phyloP scores from a whole-genome alignment of 2,113 vertebrate species.

The Thomomys bottae region DNA sequence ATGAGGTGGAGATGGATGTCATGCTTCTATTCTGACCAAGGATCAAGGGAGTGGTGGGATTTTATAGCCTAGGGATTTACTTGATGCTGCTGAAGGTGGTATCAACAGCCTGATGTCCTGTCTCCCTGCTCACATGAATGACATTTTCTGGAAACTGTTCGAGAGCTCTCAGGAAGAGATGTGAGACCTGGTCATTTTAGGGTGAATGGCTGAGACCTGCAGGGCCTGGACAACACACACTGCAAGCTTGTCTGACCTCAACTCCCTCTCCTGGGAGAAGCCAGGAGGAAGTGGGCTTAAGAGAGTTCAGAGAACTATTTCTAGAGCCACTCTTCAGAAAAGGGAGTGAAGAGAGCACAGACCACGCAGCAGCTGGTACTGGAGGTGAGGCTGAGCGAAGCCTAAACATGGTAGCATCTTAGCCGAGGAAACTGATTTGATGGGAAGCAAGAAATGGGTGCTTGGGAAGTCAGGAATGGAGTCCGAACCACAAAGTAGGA shows the following conservation, averaged over 20 bases:
- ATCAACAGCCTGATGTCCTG: background rate
- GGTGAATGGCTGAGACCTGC: background rate
- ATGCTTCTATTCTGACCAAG: background rate
- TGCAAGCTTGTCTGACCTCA: rapidly evolving
- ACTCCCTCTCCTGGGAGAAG: background rate
- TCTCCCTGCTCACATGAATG: background rate
- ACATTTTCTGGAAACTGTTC: background rate
- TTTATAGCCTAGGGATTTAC: background rate
- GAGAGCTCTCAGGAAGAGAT: background rate
- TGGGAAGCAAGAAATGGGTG: background rate
- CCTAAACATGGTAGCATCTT: background rate
- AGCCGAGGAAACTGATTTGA: background rate
- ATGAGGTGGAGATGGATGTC: background rate
- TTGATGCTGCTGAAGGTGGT: background rate
- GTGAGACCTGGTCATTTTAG: background rate
- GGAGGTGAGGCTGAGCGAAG: background rate
- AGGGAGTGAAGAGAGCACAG: background rate
- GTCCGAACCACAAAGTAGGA: too few relatives aligned
- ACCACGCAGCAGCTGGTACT: background rate
- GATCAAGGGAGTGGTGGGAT: background rate
- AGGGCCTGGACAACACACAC: rapidly evolving
- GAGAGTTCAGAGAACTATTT: background rate
- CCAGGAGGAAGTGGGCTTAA: background rate
- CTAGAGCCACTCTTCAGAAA: background rate
- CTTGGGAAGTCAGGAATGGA: background rate